Base-by-base conservation (phyloP, 2,888 invertebrate genomes). In the Malacosoma neustria region DNA sequence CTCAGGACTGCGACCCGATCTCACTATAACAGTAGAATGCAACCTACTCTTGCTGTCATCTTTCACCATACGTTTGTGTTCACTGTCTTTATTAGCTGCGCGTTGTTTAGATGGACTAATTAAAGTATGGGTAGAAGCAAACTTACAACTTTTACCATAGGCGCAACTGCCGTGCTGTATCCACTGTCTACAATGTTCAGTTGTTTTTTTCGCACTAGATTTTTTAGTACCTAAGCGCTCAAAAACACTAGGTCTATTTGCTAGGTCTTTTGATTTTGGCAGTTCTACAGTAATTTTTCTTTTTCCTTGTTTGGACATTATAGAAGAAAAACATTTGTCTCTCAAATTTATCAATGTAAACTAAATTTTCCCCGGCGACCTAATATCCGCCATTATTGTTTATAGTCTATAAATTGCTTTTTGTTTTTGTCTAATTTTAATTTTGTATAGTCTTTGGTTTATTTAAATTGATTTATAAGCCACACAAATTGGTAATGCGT, bases 201-300 rank as follows among this genome's bases (percentile, higher is more conserved):
- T 76, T 81, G 87, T 77, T 87, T 86, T 87, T 69, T 87, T 87
- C 50, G 69, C 68, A 62, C 72, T 75, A 44, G 85, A 84, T 64
- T 92, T 91, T 80, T 92, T 92, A 32, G 92, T 93, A 54, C 93
- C 93, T 61, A 93, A 89, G 57, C 93, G 89, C 80, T 93, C 93
- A 81, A 94, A 94, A 53, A 94, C 93, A 87, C 93, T 93, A 51
- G 92, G 93, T 74, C 93, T 89, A 63, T 80, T 80, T 70, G 88
- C 72, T 57, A 89, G 76, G 67, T 89, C 88, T 85, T 91, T 91
- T 70, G 87, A 87, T 87, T 90, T 90, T 68, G 90, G 88, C 77
- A 91, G 87, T 79, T 91, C 92, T 73, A 91, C 91, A 72, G 92
- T 91, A 76, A 92, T 91, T 89, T 92, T 92, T 76, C 92, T 90